Evolutionary conservation across 2,797 vertebrate genomes (phyloP).

Genomic region (Sylvia borin): DNA sequence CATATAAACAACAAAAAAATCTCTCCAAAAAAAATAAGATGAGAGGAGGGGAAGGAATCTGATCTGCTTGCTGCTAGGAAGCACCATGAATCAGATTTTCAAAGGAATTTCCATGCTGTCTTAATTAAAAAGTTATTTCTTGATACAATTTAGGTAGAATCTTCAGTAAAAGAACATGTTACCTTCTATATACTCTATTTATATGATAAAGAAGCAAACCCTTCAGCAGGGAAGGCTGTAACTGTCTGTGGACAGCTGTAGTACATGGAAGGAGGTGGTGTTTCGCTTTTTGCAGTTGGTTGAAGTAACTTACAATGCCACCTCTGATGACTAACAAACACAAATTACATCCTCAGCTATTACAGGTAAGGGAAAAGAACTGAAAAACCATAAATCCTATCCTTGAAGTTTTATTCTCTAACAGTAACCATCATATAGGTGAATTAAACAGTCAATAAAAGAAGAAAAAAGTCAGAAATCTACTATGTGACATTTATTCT

Average conservation of each 20-base stretch:
- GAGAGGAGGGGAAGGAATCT: background rate
- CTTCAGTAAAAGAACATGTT: background rate
- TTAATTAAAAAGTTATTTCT: background rate
- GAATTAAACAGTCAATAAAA: background rate
- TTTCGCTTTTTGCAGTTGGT: background rate
- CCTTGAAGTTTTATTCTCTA: background rate
- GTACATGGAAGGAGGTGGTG: background rate
- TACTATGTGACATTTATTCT: background rate
- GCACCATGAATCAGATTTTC: background rate
- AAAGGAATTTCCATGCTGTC: background rate
- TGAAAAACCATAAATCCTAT: background rate
- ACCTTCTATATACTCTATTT: background rate
- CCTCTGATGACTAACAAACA: background rate
- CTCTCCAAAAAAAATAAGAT: constrained; percentile 14
- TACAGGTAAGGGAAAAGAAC: background rate
- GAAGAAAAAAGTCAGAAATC: background rate
- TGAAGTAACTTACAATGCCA: background rate
- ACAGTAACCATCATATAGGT: background rate
- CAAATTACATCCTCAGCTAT: fast-evolving
- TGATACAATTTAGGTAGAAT: background rate
- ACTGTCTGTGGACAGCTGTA: background rate
- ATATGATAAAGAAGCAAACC: background rate
- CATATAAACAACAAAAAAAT: background rate
- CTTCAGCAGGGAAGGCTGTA: background rate
- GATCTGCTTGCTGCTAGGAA: background rate